Conservation (phyloP, 2,113 vertebrate genomes). For the Cryptotis parvus region DNA sequence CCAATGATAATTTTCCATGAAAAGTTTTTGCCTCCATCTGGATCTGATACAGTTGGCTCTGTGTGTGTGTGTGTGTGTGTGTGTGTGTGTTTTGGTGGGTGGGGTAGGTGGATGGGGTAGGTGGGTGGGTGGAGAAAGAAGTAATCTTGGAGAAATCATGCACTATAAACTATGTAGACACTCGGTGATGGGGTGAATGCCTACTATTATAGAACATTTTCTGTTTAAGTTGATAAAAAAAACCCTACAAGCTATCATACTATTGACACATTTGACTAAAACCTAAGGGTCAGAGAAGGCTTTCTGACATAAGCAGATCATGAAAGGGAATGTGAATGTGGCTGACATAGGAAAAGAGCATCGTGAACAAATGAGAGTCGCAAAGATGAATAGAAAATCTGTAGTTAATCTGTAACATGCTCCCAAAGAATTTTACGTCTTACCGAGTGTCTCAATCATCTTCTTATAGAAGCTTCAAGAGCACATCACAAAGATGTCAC, state of each 20-base stretch:
- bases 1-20: constrained; percentile 24
- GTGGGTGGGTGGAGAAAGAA: not conserved
- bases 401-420: not conserved
- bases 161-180: not conserved
- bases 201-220: not conserved
- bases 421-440: not conserved
- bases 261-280: not conserved
- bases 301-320: not conserved
- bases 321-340: not conserved
- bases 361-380: not conserved
- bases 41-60: not conserved
- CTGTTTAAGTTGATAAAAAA: not conserved
- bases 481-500: not conserved
- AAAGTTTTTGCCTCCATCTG: not conserved
- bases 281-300: not conserved
- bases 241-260: not conserved
- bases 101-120: not conserved
- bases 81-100: not conserved
- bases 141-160: not conserved
- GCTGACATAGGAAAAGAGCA: not conserved
- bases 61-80: not conserved
- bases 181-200: not conserved
- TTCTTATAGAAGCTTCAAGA: not conserved
- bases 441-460: not conserved
- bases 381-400: not conserved